Evolutionary conservation across 1,140 invertebrate species (phyloP), one percentile per base, ranked within the genome.

Genomic region (Leptonema lineaticorne): DNA sequence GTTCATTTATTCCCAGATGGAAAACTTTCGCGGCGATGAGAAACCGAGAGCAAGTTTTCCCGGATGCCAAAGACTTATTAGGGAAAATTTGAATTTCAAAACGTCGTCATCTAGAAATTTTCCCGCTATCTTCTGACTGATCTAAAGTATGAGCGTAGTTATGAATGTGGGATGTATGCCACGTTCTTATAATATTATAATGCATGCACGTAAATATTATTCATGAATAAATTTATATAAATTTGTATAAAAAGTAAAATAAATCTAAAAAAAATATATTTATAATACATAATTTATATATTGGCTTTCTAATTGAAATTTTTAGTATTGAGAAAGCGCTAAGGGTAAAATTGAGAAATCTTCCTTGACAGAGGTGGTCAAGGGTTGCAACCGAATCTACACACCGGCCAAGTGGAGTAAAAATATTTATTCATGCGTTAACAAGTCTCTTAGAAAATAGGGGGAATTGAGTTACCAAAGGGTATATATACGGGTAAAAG

Each of bases 381-480:
- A 16, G 9, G 37, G 1, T 9, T 33, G 11, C 30, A 33, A 33
- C 30, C 11, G 11, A 33, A 33, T 5, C 11, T 11, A 11, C 11
- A 33, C 5, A 33, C 5, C 5, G 30, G 5, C 20, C 50, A 5
- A 24, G 24, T 45, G 33, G 18, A 26, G 59, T 57, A 57, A 57
- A 56, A 66, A 66, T 66, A 56, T 56, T 57, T 66, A 66, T 57
- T 57, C 63, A 22, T 20, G 45, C 63, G 63, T 66, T 66, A 56
- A 66, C 63, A 66, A 66, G 63, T 48, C 27, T 28, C 53, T 22
- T 24, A 3, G 29, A 60, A 26, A 26, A 53, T 20, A 14, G 50
- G 50, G 20, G 50, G 24, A 53, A 53, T n/a, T n/a, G n/a, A 53
- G 50, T 53, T 53, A 53, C 50, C 50, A 53, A 53, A 37, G 59